A percentile compares a stretch with the other conserved stretches of the same genome.
Conservation (phyloP, 2,888 invertebrate genomes). For the Yponomeuta cagnagella region DNA sequence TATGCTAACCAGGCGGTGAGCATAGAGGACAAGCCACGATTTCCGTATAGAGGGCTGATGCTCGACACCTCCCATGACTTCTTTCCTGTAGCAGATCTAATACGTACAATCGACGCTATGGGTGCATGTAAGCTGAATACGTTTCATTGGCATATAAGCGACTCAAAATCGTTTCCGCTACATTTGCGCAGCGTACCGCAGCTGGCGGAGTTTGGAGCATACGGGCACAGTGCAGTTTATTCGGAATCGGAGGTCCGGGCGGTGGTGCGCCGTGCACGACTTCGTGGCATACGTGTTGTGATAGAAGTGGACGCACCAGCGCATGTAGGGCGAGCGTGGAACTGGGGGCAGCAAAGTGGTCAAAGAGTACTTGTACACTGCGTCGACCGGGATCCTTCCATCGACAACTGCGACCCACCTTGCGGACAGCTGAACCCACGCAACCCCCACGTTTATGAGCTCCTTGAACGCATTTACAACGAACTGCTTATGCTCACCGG, state of each 20-base stretch:
- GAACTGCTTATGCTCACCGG: conserved; percentile 85
- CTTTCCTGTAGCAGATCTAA: conserved; percentile 82
- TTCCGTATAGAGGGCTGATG: conserved; percentile 88
- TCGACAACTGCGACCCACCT: conserved; percentile 87
- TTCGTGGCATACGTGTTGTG: conserved; percentile 90
- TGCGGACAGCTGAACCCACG: conserved; percentile 91
- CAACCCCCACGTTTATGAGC: conserved; percentile 84
- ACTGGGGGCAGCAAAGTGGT: conserved; percentile 85
- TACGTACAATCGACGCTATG: conserved; percentile 90
- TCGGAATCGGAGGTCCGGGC: conserved; percentile 81
- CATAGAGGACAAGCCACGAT: conserved; percentile 85
- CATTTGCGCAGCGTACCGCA: conserved; percentile 84
- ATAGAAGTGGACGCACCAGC: conserved; percentile 95
- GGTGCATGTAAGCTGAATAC: conserved; percentile 92
- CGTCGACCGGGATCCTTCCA: conserved; percentile 88
- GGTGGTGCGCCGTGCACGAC: conserved; percentile 83
- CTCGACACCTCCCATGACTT: conserved; percentile 95
- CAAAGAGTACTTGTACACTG: conserved; percentile 87
- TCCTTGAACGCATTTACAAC: conserved; percentile 83
- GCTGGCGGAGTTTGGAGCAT: conserved; percentile 89
- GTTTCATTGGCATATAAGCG: conserved; percentile 94
- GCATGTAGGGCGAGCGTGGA: conserved; percentile 91
- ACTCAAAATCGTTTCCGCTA: conserved; percentile 95
- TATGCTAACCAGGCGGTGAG: conserved; percentile 79
- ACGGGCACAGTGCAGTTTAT: conserved; percentile 86